Percentiles rank a stretch among this genome's conserved stretches.
Conservation (phyloP, 1,140 invertebrate genomes). For the Drosophila erecta region DNA sequence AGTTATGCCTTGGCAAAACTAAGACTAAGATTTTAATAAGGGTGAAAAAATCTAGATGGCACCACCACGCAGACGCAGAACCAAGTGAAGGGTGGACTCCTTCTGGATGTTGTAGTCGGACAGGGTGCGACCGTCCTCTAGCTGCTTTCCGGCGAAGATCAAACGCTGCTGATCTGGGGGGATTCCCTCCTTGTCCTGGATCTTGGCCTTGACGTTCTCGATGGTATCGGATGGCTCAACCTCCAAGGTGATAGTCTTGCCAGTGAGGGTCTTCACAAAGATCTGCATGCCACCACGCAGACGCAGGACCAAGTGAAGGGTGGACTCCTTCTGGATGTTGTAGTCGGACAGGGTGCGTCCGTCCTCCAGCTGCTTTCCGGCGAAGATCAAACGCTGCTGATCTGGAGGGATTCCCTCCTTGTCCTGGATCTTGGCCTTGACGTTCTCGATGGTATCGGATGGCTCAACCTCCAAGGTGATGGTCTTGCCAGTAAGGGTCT, state of each 20-base stretch:
- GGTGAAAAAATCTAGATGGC: constrained; percentile 54
- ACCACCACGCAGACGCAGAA: constrained; percentile 88
- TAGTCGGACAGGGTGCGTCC: constrained; percentile 89
- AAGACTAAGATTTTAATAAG: constrained; percentile 16
- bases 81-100: constrained; percentile 63
- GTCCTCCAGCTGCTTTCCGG: constrained; percentile 92
- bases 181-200: constrained; percentile 86
- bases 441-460: constrained; percentile 93
- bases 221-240: constrained; percentile 92
- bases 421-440: constrained; percentile 91
- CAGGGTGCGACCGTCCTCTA: background rate
- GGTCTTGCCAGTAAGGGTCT: constrained; percentile 93
- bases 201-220: constrained; percentile 93
- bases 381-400: constrained; percentile 90
- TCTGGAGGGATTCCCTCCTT: constrained; percentile 90
- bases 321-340: constrained; percentile 95
- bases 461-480: constrained; percentile 93
- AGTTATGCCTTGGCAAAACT: constrained; percentile 14
- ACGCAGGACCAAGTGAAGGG: constrained; percentile 94
- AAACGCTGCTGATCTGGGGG: constrained; percentile 1
- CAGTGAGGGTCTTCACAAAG: constrained; percentile 89
- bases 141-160: background rate
- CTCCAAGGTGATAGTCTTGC: constrained; percentile 93
- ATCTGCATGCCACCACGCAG: constrained; percentile 81
- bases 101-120: background rate